phyloP scores from a whole-genome alignment of 2,113 vertebrate species.

The Mionectes macconnelli region DNA sequence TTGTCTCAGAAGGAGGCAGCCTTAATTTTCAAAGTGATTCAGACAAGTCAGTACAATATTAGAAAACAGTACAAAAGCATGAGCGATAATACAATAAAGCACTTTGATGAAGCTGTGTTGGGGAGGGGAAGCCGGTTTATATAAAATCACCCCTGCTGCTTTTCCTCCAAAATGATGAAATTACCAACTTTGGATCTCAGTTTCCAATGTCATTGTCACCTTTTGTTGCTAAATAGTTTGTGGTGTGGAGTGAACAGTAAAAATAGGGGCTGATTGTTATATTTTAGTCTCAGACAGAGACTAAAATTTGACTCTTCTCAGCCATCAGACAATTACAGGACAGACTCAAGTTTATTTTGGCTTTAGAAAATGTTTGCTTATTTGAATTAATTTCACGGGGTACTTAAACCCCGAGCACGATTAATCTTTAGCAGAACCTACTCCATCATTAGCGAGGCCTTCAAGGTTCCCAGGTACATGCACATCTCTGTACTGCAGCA shows the following conservation, averaged over 20 bases:
- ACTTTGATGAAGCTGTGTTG: constrained; percentile 45
- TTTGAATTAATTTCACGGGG: not conserved
- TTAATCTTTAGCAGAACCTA: not conserved
- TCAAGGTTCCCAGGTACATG: rapidly evolving
- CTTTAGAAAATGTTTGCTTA: not conserved
- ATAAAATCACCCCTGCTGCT: not conserved
- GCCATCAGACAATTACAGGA: not conserved
- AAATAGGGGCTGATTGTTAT: not conserved
- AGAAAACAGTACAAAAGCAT: constrained; percentile 49
- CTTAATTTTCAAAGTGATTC: constrained; percentile 54
- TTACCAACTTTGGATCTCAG: not conserved
- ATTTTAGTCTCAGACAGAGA: not conserved
- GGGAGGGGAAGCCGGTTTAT: not conserved
- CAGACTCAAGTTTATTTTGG: not conserved
- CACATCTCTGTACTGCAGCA: not conserved
- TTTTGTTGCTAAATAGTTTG: not conserved
- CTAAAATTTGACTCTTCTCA: not conserved
- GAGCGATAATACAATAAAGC: constrained; percentile 19
- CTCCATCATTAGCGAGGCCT: not conserved
- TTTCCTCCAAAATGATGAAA: constrained; percentile 18
- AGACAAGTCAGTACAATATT: constrained; percentile 58
- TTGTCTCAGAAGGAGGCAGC: constrained; percentile 52
- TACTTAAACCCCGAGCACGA: not conserved
- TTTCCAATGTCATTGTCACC: constrained; percentile 30
- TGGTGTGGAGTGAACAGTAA: not conserved